Evolutionary conservation across 1,140 invertebrate species (phyloP), one percentile per base, ranked within the genome.

Genomic region (Ladona fulva): DNA sequence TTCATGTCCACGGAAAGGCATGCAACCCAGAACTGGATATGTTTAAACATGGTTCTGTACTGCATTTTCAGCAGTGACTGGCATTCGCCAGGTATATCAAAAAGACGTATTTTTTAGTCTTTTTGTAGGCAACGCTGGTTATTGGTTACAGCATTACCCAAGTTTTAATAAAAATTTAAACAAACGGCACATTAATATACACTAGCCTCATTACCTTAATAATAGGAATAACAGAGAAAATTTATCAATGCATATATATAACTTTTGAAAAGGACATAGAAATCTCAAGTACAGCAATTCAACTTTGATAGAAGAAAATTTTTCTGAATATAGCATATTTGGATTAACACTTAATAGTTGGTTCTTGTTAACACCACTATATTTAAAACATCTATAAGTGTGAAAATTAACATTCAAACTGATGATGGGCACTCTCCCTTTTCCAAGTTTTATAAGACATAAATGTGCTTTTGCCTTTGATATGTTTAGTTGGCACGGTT

Each of bases 261-360:
- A 66, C 52, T 66, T 66, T 66, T 66, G 14, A 66, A 66, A 66
- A 66, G 52, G 52, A 66, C 52, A 66, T 66, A 66, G 52, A 66
- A 66, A 66, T 66, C n/a, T 66, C 52, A 66, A 66, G 52, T 66
- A 66, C 52, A 66, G 52, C 52, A 66, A 66, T 66, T 66, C n/a
- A 66, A 66, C 52, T 66, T 66, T 66, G 16, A 66, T 66, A 66
- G 52, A 66, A 66, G 52, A 66, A 66, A n/a, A 66, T 66, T 19
- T 66, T 66, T 22, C 52, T 66, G 52, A 66, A 66, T 66, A 66
- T 66, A 66, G 52, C n/a, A 66, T 66, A 66, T 66, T 66, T 66
- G 52, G 52, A 66, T 6, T 66, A 66, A 66, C 52, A 66, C 52
- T 66, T 16, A 66, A 66, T 66, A 66, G n/a, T 19, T 66, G 52